These are phyloP conservation scores for Pygmarrhopalites habei DNA, from an alignment of 1,140 invertebrate genomes.

Conservation along the genomic window DNA sequence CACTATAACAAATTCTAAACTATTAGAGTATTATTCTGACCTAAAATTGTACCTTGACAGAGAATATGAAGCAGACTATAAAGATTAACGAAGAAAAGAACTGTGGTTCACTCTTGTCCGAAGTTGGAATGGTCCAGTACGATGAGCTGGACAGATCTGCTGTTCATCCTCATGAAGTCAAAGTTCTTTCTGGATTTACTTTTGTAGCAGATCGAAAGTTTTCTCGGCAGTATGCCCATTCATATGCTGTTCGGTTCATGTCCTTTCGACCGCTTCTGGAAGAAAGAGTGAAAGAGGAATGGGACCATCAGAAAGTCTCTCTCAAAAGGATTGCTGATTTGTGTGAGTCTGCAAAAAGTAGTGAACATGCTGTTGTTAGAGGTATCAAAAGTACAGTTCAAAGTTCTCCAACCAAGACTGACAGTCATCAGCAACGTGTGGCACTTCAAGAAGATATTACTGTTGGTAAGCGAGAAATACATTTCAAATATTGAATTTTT, in stretches of 20 bases:
- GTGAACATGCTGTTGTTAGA: too few relatives aligned
- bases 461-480: conserved; percentile 34
- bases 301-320: conserved; percentile 10
- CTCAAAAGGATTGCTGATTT: conserved; percentile 33
- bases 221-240: conserved; percentile 32
- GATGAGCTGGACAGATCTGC: not conserved
- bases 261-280: conserved; percentile 18
- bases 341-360: conserved; percentile 15
- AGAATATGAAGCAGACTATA: too few relatives aligned
- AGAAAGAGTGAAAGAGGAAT: conserved; percentile 11
- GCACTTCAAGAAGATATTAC: conserved; percentile 26
- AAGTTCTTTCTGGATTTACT: not conserved
- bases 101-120: not conserved
- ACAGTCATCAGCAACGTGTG: conserved; percentile 32
- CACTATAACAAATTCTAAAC: too few relatives aligned
- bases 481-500: too few relatives aligned
- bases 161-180: not conserved
- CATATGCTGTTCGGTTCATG: conserved; percentile 20
- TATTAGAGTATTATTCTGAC: too few relatives aligned
- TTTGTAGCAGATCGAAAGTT: not conserved
- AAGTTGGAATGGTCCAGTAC: not conserved
- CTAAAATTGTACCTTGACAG: too few relatives aligned
- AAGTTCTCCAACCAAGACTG: not conserved
- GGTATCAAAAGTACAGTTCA: too few relatives aligned
- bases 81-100: not conserved